Evolutionary conservation across 2,113 vertebrate species (phyloP), one percentile per base, ranked within the genome.

Genomic region (Apodemus speciosus): DNA sequence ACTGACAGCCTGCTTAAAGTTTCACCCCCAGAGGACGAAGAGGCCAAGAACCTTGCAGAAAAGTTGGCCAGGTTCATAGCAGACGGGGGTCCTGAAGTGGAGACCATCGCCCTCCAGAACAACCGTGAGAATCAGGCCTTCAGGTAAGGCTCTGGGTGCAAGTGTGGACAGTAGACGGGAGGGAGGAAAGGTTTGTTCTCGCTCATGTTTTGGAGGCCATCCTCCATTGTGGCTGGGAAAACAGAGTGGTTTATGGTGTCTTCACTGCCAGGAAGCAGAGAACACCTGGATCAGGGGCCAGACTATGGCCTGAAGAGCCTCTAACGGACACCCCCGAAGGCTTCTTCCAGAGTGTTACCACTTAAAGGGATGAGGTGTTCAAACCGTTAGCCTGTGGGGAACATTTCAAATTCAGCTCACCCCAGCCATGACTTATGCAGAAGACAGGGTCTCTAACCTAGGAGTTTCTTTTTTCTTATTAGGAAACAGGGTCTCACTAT

Each of bases 1-100:
- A 99, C 99, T 99, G 98, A 99, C 99, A 99, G 99, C 98, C 99
- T 99, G 98, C 99, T 99, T 99, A 99, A 99, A 99, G 99, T 99
- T 99, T 99, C 98, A 98, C 99, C 99, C 99, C 98, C 99, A 99
- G 99, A 99, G 98, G 99, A 99, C 16, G 98, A 98, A 97, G 99
- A 99, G 97, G 98, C 97, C 96, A 99, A 98, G 98, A 98, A 98
- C 95, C 98, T 99, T 97, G 99, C 98, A 86, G 99, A 99, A 98
- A 99, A 98, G 95, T 98, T 99, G 98, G 99, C 99, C 96, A 98
- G 96, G 97, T 98, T 99, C 97, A 98, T 99, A 98, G 99, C 99
- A 0, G 99, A 99, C 14, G 99, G 99, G 95, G 99, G 99, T 95
- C 99, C 99, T 0, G 99, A 99, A 97, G 98, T 99, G 97, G 99